phyloP scores from a whole-genome alignment of 2,113 vertebrate species.

The Triplophysa tibetana region DNA sequence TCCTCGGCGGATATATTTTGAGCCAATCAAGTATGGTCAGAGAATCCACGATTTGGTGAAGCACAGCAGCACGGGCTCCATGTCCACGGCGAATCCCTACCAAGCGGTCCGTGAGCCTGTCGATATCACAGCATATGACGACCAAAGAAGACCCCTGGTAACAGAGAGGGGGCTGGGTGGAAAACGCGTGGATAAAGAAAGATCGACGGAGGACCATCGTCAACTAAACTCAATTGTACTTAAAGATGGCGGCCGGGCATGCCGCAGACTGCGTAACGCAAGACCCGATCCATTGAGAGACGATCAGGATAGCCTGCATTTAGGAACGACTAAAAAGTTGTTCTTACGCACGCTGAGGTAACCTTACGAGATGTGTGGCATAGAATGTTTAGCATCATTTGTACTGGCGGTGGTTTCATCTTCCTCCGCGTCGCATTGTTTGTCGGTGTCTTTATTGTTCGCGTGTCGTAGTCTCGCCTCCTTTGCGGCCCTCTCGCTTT shows the following conservation, averaged over 20 bases:
- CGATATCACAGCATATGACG: constrained; percentile 75
- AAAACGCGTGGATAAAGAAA: constrained; percentile 70
- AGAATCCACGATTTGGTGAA: constrained; percentile 73
- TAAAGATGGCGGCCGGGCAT: constrained; percentile 80
- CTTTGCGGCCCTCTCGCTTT: constrained; percentile 64
- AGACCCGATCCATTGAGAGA: constrained; percentile 63
- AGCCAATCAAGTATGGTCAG: constrained; percentile 63
- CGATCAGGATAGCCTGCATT: constrained; percentile 66
- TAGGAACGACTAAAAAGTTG: constrained; percentile 61
- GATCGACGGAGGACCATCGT: constrained; percentile 72
- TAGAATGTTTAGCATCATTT: constrained; percentile 55
- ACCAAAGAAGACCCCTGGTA: constrained; percentile 71
- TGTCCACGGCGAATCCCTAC: constrained; percentile 75
- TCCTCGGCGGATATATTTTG: constrained; percentile 60
- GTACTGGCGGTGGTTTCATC: constrained; percentile 47
- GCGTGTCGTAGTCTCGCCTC: constrained; percentile 51
- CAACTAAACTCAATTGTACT: constrained; percentile 77
- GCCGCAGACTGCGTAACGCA: constrained; percentile 75
- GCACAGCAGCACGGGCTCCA: constrained; percentile 76
- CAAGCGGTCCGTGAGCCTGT: constrained; percentile 80
- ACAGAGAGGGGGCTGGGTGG: constrained; percentile 70
- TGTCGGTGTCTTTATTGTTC: constrained; percentile 39
- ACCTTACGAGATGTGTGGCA: constrained; percentile 58
- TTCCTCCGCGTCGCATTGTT: constrained; percentile 60
- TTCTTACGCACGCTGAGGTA: constrained; percentile 60